Percentiles rank a stretch among this genome's conserved stretches.
Evolutionary conservation across 2,888 invertebrate species (phyloP).

Genomic region (Lochmaea crataegi): DNA sequence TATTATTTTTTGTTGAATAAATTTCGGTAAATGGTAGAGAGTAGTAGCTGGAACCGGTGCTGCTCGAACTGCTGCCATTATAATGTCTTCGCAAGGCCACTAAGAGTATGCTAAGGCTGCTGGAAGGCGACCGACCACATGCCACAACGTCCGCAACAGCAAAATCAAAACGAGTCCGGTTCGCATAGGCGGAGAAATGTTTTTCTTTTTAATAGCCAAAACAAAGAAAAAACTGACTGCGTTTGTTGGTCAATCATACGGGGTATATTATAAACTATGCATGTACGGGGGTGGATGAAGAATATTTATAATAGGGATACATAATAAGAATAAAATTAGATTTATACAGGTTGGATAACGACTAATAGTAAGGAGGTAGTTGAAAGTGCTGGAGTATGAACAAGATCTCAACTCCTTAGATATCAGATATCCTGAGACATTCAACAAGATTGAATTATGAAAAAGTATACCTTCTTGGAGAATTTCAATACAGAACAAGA

Average conservation of each 20-base stretch:
- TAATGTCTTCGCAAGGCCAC: constrained; percentile 43
- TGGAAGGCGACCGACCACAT: constrained; percentile 38
- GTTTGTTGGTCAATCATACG: neutral
- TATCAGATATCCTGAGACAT: no score
- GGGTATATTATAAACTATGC: neutral
- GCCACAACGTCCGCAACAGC: constrained; percentile 38
- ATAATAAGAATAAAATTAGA: no score
- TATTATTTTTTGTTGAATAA: neutral
- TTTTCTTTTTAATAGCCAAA: constrained; percentile 11
- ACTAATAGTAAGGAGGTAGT: no score
- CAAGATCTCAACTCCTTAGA: no score
- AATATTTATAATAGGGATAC: neutral
- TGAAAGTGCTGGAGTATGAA: no score
- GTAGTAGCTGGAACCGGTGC: neutral
- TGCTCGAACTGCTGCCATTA: constrained; percentile 37
- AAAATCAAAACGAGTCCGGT: constrained; percentile 41
- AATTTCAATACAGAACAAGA: no score
- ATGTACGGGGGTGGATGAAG: neutral
- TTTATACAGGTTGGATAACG: no score
- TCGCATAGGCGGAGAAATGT: constrained; percentile 18
- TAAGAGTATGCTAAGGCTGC: constrained; percentile 27
- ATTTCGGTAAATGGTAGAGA: neutral
- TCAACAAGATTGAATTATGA: no score
- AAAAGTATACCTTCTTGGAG: no score
- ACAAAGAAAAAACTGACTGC: constrained; percentile 1